Conservation (phyloP, 2,113 vertebrate genomes). For the Anolis sagrei region DNA sequence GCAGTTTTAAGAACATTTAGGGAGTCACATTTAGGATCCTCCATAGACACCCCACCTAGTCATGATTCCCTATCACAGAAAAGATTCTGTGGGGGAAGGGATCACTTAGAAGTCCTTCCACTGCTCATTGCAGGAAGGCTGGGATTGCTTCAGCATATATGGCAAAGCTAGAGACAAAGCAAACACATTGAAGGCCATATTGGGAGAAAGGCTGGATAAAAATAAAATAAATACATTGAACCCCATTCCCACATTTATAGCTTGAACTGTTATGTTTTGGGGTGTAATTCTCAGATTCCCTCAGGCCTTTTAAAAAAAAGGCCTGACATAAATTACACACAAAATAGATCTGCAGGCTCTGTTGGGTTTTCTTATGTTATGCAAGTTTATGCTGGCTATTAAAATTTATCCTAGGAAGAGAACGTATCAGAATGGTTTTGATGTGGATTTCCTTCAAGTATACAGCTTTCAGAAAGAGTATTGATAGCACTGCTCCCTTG, state of each 20-base stretch:
- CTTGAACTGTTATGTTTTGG: too few species aligned
- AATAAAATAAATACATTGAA: too few species aligned
- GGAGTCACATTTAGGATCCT: not conserved
- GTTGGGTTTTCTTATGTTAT: conserved; percentile 16
- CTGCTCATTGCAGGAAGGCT: too few species aligned
- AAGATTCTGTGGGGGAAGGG: not conserved
- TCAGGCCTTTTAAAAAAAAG: too few species aligned
- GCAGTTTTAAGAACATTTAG: not conserved
- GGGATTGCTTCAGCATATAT: too few species aligned
- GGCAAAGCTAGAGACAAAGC: too few species aligned
- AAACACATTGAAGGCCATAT: too few species aligned
- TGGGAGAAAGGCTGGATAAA: too few species aligned
- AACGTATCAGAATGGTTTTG: conserved; percentile 25
- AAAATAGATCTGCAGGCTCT: conserved; percentile 49
- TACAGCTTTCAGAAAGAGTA: conserved; percentile 3
- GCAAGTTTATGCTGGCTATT: conserved; percentile 30
- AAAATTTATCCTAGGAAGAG: conserved; percentile 30
- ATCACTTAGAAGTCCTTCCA: too few species aligned
- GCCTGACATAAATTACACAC: not conserved
- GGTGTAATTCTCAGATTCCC: too few species aligned
- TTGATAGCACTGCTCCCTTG: not conserved
- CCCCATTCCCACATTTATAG: too few species aligned
- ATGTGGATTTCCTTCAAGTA: conserved; percentile 34
- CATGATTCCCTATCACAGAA: not conserved
- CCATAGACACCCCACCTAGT: not conserved